Conservation (phyloP, 1,140 invertebrate species). For the Delia radicum region DNA sequence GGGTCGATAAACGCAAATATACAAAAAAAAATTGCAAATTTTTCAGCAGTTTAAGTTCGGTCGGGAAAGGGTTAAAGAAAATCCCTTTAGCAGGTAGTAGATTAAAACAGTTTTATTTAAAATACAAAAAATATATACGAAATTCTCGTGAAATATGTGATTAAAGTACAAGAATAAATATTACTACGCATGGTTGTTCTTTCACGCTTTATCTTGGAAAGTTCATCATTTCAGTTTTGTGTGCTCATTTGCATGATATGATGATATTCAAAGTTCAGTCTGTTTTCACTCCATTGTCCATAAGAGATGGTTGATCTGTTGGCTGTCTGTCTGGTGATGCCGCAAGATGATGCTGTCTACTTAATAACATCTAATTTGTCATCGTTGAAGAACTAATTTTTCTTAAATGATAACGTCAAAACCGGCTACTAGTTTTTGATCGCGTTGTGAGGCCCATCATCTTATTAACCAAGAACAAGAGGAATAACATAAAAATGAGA, state of each 20-base stretch:
- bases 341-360: background rate
- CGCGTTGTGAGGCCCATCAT: slow-evolving; percentile 6
- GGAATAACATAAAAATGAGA: background rate
- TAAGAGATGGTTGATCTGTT: background rate
- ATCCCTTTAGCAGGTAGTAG: background rate
- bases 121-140: background rate
- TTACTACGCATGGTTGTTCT: background rate
- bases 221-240: slow-evolving; percentile 14
- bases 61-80: too few species aligned
- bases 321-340: background rate
- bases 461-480: background rate
- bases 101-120: background rate
- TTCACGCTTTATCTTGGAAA: slow-evolving; percentile 5
- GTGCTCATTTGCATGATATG: background rate
- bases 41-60: too few species aligned
- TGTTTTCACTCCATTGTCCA: background rate
- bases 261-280: background rate
- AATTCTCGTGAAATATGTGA: background rate
- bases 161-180: background rate
- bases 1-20: too few species aligned
- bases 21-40: too few species aligned
- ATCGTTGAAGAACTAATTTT: slow-evolving; percentile 32
- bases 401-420: slow-evolving; percentile 31
- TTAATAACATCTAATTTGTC: slow-evolving; percentile 31
- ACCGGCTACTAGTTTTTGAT: slow-evolving; percentile 28